phyloP scores from a whole-genome alignment of 2,888 invertebrate genomes.

The Drosophila falleni region DNA sequence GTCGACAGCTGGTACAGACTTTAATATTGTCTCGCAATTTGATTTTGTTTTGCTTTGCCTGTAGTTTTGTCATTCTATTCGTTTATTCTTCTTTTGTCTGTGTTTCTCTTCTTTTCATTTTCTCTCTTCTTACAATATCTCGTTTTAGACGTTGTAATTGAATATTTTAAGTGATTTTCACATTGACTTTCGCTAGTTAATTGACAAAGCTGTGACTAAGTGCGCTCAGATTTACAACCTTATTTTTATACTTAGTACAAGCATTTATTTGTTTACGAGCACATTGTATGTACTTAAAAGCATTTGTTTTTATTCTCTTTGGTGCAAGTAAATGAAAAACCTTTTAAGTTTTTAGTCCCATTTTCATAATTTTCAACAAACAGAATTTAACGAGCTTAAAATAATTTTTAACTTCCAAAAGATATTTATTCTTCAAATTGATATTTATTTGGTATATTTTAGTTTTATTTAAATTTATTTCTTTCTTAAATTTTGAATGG shows the following conservation, averaged over 20 bases:
- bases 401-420: background rate
- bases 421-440: background rate
- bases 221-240: slow-evolving; percentile 36
- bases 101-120: slow-evolving; percentile 17
- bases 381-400: background rate
- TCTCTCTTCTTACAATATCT: slow-evolving; percentile 8
- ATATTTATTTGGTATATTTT: background rate
- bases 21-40: slow-evolving; percentile 66
- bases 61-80: slow-evolving; percentile 37
- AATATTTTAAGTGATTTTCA: slow-evolving; percentile 74
- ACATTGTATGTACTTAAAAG: background rate
- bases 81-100: slow-evolving; percentile 5
- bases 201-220: slow-evolving; percentile 53
- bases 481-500: background rate
- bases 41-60: slow-evolving; percentile 59
- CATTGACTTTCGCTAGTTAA: slow-evolving; percentile 51
- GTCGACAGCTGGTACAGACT: slow-evolving; percentile 43
- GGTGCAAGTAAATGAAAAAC: background rate
- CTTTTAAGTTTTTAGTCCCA: background rate
- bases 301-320: slow-evolving; percentile 4
- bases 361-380: background rate
- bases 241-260: background rate
- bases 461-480: background rate
- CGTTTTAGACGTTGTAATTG: slow-evolving; percentile 69
- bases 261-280: background rate